Evolutionary conservation across 1,140 invertebrate genomes (phyloP).

Genomic region (Marisa cornuarietis): DNA sequence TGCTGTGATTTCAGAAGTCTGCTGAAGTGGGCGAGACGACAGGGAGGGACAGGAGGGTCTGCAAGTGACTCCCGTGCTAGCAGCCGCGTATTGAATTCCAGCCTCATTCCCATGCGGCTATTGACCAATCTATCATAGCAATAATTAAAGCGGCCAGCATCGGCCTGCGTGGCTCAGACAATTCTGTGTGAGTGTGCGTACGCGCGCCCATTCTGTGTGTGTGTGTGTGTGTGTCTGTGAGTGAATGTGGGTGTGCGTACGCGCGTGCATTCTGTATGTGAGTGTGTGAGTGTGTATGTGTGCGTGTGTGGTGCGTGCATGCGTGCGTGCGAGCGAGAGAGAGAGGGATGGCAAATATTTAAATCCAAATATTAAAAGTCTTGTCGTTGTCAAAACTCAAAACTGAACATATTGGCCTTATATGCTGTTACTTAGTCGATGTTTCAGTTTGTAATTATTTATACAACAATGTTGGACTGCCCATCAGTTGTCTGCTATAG

Average conservation of each 20-base stretch:
- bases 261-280: no score
- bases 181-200: slow-evolving; percentile 3
- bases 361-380: no score
- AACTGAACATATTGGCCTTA: no score
- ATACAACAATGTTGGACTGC: no score
- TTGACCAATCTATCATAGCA: slow-evolving; percentile 16
- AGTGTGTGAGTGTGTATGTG: background rate
- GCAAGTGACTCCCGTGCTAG: background rate
- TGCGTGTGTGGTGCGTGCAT: slow-evolving; percentile 6
- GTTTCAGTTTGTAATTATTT: no score
- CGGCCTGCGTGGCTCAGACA: background rate
- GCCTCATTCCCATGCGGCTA: background rate
- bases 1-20: background rate
- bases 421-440: no score
- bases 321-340: no score
- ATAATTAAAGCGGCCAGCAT: slow-evolving; percentile 7
- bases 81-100: slow-evolving; percentile 1
- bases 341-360: background rate
- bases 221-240: slow-evolving; percentile 9
- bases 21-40: background rate
- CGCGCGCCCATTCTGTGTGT: background rate
- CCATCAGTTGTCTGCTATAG: no score
- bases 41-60: background rate
- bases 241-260: background rate
- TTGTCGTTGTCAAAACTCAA: no score